Percentiles rank a stretch among this genome's conserved stretches.
phyloP scores from a whole-genome alignment of 2,888 invertebrate genomes.

The Rhagophthalmus giganteus region DNA sequence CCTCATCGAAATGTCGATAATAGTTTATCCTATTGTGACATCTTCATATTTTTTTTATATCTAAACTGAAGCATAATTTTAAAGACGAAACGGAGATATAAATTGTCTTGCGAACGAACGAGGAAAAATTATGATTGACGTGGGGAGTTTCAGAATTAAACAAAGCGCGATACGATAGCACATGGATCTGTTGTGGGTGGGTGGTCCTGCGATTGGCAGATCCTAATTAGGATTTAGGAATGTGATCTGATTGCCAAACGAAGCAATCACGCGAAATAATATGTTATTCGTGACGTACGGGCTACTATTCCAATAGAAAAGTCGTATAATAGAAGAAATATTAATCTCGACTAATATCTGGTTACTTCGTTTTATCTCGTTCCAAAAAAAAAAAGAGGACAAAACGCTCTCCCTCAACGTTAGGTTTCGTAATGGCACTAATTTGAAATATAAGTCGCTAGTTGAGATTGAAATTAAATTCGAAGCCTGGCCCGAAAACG shows the following conservation, averaged over 20 bases:
- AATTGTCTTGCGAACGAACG: no score
- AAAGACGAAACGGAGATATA: no score
- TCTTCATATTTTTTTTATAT: neutral
- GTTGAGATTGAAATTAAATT: neutral
- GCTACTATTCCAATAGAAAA: neutral
- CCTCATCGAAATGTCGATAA: conserved; percentile 8
- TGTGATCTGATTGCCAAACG: conserved; percentile 30
- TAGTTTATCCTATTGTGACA: neutral
- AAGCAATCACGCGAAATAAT: conserved; percentile 25
- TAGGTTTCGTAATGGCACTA: neutral
- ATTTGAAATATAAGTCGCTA: neutral
- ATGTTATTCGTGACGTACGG: neutral
- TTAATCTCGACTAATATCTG: neutral
- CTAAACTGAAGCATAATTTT: neutral
- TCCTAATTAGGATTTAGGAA: conserved; percentile 32
- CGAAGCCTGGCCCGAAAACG: no score
- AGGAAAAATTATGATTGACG: neutral
- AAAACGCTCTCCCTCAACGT: no score
- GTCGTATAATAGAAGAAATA: neutral
- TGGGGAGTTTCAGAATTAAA: neutral
- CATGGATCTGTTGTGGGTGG: conserved; percentile 28
- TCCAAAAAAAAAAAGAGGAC: no score
- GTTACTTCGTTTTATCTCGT: neutral
- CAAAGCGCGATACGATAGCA: neutral
- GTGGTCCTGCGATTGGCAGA: conserved; percentile 33